Conservation (phyloP, 2,113 vertebrate species). For the Sylvicapra grimmia region DNA sequence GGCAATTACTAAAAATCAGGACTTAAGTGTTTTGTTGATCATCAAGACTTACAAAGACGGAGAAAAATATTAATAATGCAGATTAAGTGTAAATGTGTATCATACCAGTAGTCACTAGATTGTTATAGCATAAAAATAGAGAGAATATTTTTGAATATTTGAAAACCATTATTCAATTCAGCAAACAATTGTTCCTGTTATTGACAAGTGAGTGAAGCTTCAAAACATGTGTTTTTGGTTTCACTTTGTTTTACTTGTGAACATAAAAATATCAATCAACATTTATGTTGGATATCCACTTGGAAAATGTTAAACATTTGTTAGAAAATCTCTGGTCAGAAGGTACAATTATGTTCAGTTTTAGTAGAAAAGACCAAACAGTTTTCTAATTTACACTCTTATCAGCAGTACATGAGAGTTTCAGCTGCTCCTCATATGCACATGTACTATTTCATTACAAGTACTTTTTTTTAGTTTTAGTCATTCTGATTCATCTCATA, state of each 20-base stretch:
- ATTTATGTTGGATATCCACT: neutral
- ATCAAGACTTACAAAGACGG: neutral
- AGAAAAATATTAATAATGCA: neutral
- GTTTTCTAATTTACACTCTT: neutral
- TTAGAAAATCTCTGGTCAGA: neutral
- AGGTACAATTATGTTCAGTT: neutral
- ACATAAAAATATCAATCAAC: neutral
- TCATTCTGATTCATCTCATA: neutral
- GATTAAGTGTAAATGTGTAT: neutral
- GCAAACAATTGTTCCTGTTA: neutral
- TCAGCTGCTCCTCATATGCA: neutral
- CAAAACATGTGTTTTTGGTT: neutral
- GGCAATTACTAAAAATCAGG: neutral
- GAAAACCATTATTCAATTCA: neutral
- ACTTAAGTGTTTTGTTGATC: neutral
- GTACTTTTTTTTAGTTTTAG: neutral
- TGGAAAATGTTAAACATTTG: neutral
- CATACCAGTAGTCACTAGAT: neutral
- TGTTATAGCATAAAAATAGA: neutral
- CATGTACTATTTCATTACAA: neutral
- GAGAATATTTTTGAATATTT: neutral
- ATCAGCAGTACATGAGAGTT: neutral
- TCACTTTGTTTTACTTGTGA: neutral
- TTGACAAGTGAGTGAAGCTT: neutral
- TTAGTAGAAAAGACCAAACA: neutral